phyloP scores from a whole-genome alignment of 2,113 vertebrate species.

The Hydrolagus affinis region DNA sequence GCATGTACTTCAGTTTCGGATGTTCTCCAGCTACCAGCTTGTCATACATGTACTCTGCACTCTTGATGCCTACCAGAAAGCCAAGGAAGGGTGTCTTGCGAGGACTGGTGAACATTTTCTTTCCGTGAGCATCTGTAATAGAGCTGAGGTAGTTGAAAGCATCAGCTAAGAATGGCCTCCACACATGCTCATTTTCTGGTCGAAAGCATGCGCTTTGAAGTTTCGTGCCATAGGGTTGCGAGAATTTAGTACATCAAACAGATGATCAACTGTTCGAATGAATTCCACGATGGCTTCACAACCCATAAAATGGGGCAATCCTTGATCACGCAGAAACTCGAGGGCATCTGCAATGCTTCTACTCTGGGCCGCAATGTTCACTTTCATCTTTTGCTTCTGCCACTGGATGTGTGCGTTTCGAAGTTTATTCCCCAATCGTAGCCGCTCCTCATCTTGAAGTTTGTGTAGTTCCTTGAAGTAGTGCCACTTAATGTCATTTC shows the following conservation, averaged over 20 bases:
- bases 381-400: slow-evolving; percentile 10
- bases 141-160: background rate
- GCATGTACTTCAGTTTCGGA: background rate
- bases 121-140: background rate
- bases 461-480: background rate
- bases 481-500: background rate
- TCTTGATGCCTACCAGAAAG: background rate
- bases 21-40: background rate
- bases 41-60: background rate
- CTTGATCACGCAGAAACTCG: background rate
- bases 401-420: slow-evolving; percentile 1
- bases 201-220: background rate
- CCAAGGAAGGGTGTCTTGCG: background rate
- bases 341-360: background rate
- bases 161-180: background rate
- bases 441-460: slow-evolving; percentile 9
- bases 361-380: background rate
- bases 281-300: too few relatives aligned
- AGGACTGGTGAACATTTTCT: slow-evolving; percentile 1
- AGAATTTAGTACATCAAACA: too few relatives aligned
- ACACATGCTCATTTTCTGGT: background rate
- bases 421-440: slow-evolving; percentile 11
- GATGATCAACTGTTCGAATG: too few relatives aligned
- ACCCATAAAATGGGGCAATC: background rate
- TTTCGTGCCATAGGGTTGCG: background rate